Evolutionary conservation across 2,888 invertebrate genomes (phyloP).

Genomic region (Helleia helle): DNA sequence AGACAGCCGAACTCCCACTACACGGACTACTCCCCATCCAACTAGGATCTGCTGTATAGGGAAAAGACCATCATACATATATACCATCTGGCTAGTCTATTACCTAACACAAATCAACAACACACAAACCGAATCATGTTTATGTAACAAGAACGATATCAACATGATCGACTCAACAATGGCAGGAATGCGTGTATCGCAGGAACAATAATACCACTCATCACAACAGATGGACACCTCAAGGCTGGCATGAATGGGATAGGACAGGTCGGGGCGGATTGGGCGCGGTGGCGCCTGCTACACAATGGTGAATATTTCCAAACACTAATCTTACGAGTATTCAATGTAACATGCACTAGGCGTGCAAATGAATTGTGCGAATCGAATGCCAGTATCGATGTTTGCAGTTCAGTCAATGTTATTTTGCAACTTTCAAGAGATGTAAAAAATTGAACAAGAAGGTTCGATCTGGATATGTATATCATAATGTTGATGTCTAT

Average conservation of each 20-base stretch:
- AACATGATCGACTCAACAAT: constrained; percentile 16
- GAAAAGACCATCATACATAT: no score
- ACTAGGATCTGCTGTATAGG: no score
- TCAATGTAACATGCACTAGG: background rate
- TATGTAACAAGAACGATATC: background rate
- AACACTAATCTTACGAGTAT: constrained; percentile 19
- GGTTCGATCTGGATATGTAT: no score
- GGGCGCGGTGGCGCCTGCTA: constrained; percentile 26
- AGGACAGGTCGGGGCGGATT: constrained; percentile 30
- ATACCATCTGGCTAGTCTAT: no score
- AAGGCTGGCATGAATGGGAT: constrained; percentile 35
- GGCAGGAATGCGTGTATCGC: constrained; percentile 22
- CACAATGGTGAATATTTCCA: constrained; percentile 39
- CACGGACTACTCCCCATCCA: no score
- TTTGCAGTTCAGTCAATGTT: no score
- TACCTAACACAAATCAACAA: no score
- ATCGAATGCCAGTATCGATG: no score
- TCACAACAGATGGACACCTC: constrained; percentile 42
- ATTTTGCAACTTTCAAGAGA: no score
- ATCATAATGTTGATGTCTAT: no score
- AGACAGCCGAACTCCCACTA: no score
- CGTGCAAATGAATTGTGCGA: constrained; percentile 12
- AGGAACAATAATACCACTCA: constrained; percentile 33
- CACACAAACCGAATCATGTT: background rate
- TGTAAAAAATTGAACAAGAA: no score